These are phyloP conservation scores for Eristalis tenax DNA, from an alignment of 2,888 invertebrate species.

Conservation along the genomic window DNA sequence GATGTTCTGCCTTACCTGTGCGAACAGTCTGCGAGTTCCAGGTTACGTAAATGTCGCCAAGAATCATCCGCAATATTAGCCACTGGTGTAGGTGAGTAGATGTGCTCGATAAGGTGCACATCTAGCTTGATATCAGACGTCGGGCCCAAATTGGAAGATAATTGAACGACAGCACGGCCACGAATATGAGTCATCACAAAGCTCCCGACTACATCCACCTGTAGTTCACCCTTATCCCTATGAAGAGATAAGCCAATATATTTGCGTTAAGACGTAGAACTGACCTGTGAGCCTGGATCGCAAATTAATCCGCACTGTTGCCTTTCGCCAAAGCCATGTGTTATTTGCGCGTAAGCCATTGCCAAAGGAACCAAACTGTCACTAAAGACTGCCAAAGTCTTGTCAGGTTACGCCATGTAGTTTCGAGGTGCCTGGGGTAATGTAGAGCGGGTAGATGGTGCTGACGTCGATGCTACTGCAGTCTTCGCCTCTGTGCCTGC, in stretches of 20 bases:
- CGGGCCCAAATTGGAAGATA: not conserved
- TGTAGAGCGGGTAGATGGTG: not conserved
- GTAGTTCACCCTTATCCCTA: constrained; percentile 7
- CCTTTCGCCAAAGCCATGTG: constrained; percentile 33
- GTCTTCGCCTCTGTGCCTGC: not conserved
- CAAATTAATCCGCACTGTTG: constrained; percentile 50
- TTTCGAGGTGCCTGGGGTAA: constrained; percentile 25
- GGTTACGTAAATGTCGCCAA: no score
- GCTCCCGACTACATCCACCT: no score
- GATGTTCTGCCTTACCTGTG: no score
- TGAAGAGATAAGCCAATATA: constrained; percentile 40
- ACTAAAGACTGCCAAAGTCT: constrained; percentile 36
- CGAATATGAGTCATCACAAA: no score
- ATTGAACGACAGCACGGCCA: constrained; percentile 5
- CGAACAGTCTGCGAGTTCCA: no score
- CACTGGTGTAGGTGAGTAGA: not conserved
- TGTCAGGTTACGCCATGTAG: not conserved
- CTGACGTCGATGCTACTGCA: not conserved
- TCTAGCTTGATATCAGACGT: constrained; percentile 13
- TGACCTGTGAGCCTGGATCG: constrained; percentile 55
- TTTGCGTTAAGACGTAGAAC: constrained; percentile 43
- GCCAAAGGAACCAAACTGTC: constrained; percentile 33
- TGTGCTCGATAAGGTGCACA: not conserved
- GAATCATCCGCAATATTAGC: no score
- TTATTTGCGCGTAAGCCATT: constrained; percentile 39